Evolutionary conservation across 1,140 invertebrate genomes (phyloP), one percentile per base, ranked within the genome.

Genomic region (Oryzaephilus surinamensis): DNA sequence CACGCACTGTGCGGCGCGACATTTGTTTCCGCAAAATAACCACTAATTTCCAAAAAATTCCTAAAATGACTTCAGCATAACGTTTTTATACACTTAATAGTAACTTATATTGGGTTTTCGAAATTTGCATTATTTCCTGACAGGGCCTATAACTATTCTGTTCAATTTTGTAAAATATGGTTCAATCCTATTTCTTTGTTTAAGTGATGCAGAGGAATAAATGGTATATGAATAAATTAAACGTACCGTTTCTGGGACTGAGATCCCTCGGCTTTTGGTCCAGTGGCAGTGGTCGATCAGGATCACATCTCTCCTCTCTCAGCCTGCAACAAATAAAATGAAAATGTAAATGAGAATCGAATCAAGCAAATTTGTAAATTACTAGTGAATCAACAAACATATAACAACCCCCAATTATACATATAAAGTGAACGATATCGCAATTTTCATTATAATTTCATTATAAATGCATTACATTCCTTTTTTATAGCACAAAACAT

Each of bases 171-270:
- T n/a, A 27, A 27, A 4, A 42, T n/a, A n/a, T n/a, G n/a, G n/a
- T n/a, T n/a, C n/a, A n/a, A n/a, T n/a, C n/a, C n/a, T n/a, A n/a
- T n/a, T n/a, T n/a, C n/a, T n/a, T n/a, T n/a, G n/a, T n/a, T n/a
- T n/a, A n/a, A n/a, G n/a, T n/a, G n/a, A n/a, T n/a, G n/a, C n/a
- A n/a, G n/a, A n/a, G n/a, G n/a, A n/a, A n/a, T n/a, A n/a, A n/a
- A n/a, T n/a, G n/a, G n/a, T n/a, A 10, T 21, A 21, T 21, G 6
- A 28, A 18, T 21, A 13, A 28, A 42, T 34, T 11, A 35, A 10
- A 63, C 73, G 78, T 71, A 88, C 85, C 83, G 68, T 87, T 86
- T 66, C 84, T 79, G 61, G 83, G 86, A 65, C 80, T 87, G 43
- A 79, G 72, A 65, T 86, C 82, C 54, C 81, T 73, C 45, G 76